Conservation (phyloP, 2,797 vertebrate species). For the Oceanodroma leucorhoa region DNA sequence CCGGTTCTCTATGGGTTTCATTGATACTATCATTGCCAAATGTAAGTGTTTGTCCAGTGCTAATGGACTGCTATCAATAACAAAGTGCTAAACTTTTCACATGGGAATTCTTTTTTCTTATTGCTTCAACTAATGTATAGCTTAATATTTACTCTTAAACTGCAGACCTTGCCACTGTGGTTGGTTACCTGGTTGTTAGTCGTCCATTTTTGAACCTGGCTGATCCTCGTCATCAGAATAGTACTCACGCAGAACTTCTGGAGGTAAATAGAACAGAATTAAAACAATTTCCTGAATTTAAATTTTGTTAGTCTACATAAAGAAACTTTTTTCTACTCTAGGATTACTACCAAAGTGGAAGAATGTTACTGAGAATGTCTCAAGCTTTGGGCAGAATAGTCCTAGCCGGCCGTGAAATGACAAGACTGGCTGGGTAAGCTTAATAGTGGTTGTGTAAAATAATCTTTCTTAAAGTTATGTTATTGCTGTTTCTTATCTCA, state of each 20-base stretch:
- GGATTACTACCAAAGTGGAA: conserved; percentile 98
- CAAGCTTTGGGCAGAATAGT: conserved; percentile 96
- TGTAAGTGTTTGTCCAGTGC: conserved; percentile 80
- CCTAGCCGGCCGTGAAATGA: conserved; percentile 95
- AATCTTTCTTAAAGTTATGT: background rate
- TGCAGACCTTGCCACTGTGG: conserved; percentile 93
- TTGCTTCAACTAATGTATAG: background rate
- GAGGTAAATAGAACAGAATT: conserved; percentile 80
- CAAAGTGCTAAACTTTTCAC: background rate
- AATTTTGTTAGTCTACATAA: background rate
- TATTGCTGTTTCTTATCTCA: background rate
- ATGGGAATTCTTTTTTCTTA: background rate
- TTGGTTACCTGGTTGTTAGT: conserved; percentile 95
- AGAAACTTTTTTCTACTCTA: conserved; percentile 59
- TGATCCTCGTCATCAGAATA: conserved; percentile 86
- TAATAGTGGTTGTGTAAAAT: background rate
- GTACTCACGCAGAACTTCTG: conserved; percentile 89
- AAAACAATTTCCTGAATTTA: background rate
- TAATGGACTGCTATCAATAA: background rate
- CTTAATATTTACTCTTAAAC: conserved; percentile 14
- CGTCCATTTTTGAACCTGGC: conserved; percentile 87
- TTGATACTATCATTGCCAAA: conserved; percentile 95
- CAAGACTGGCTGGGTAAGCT: conserved; percentile 92
- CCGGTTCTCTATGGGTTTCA: conserved; percentile 97
- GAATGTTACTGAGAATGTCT: conserved; percentile 96